Evolutionary conservation across 2,797 vertebrate genomes (phyloP), one percentile per base, ranked within the genome.

Genomic region (Xenopus petersii): DNA sequence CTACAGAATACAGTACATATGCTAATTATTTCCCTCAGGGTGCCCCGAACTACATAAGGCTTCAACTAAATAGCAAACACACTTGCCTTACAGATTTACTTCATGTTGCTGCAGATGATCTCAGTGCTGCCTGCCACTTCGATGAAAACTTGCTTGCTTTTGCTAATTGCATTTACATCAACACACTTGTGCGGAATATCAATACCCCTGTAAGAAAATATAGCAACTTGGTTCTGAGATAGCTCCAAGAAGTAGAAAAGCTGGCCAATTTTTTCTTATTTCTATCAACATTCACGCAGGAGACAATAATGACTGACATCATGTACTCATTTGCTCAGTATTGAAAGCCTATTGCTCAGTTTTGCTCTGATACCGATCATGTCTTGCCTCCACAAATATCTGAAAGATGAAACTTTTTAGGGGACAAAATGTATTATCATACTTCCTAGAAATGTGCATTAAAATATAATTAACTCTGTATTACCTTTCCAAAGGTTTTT

Each of bases 51-150:
- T 56, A 56, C 54, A 56, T 56, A 56, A 56, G 54, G 54, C 54
- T 56, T 56, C n/a, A 17, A 56, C 54, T 56, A 56, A 56, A 56
- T 56, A 56, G 54, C 54, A 56, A 56, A 15, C 54, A 56, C 54
- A 56, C 54, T 56, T 56, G 54, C 54, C 54, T 56, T 56, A 56
- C 54, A 56, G 54, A 56, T 56, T 56, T 56, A 56, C 54, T 56
- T 56, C 54, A 56, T 56, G 54, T 56, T 56, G 54, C 54, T 56
- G 13, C 13, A 17, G 54, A 56, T 56, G 54, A 56, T 56, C 54
- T 56, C 54, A 56, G 54, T 56, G 54, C 54, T 56, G 54, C 54
- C 54, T 56, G 54, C 15, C 54, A 56, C 54, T 56, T 56, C 54
- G n/a, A 56, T 56, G 54, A 17, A 56, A 56, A 56, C 54, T 56